Evolutionary conservation across 1,140 invertebrate genomes (phyloP).

Genomic region (Vollenhovia emeryi): DNA sequence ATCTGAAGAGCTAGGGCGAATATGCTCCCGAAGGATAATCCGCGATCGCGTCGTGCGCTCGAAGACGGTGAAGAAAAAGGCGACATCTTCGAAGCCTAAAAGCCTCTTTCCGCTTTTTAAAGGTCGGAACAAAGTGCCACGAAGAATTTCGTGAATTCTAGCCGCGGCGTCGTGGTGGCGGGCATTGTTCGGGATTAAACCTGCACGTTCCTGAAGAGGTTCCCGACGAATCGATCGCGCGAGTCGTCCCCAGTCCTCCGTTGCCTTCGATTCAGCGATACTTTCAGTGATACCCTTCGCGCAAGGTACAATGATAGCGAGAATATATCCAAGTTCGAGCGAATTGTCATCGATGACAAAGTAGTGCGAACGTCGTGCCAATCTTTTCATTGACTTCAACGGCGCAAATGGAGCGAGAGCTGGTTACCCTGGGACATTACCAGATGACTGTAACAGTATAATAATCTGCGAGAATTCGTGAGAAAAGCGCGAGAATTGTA

Average conservation of each 20-base stretch:
- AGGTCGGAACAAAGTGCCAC: constrained; percentile 14
- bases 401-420: constrained; percentile 19
- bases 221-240: constrained; percentile 36
- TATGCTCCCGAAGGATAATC: constrained; percentile 22
- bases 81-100: constrained; percentile 6
- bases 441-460: not conserved
- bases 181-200: constrained; percentile 44
- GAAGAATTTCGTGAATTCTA: constrained; percentile 36
- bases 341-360: constrained; percentile 4
- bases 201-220: constrained; percentile 30
- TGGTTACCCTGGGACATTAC: not conserved
- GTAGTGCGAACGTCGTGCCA: not conserved
- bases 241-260: constrained; percentile 34
- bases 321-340: not conserved
- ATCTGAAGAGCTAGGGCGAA: not conserved
- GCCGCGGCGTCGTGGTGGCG: constrained; percentile 9
- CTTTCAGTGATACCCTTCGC: not conserved
- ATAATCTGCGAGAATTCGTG: constrained; percentile 34
- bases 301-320: too few relatives aligned
- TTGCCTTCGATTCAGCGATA: constrained; percentile 20
- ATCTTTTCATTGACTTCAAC: constrained; percentile 40
- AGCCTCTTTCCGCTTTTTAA: constrained; percentile 40
- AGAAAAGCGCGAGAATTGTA: not conserved
- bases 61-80: constrained; percentile 4
- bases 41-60: not conserved